Conservation (phyloP, 2,888 invertebrate genomes). For the Capitulum mitella region DNA sequence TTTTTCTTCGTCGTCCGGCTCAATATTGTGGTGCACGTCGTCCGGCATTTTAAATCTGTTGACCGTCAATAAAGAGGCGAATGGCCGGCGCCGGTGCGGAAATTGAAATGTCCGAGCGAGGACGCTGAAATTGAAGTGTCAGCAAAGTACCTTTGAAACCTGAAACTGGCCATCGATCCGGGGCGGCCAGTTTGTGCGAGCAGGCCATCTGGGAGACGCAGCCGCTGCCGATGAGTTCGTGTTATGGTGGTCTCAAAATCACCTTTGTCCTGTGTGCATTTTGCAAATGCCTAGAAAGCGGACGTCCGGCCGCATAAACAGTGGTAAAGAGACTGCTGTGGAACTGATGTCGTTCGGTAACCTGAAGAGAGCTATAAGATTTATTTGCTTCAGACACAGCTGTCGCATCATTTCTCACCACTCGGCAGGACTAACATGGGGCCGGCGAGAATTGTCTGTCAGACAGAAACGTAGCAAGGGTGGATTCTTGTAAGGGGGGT, state of each 20-base stretch:
- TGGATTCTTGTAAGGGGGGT: too few relatives aligned
- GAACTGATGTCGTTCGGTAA: background rate
- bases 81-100: background rate
- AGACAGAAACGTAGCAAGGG: too few relatives aligned
- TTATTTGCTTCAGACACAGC: background rate
- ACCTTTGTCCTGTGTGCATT: background rate
- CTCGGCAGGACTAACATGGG: too few relatives aligned
- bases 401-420: too few relatives aligned
- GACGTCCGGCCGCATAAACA: background rate
- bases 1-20: background rate
- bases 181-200: background rate
- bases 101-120: background rate
- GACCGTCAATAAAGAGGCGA: background rate
- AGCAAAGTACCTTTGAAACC: slow-evolving; percentile 6
- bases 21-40: background rate
- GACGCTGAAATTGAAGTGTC: slow-evolving; percentile 13
- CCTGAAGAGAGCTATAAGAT: background rate
- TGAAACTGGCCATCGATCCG: background rate
- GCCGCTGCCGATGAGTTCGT: too few relatives aligned
- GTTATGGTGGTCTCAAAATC: too few relatives aligned
- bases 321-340: background rate
- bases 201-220: background rate
- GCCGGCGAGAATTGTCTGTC: too few relatives aligned
- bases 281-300: background rate
- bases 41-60: background rate